These are phyloP conservation scores for Cephus sareptanus DNA, from an alignment of 2,888 invertebrate genomes.

Conservation along the genomic window DNA sequence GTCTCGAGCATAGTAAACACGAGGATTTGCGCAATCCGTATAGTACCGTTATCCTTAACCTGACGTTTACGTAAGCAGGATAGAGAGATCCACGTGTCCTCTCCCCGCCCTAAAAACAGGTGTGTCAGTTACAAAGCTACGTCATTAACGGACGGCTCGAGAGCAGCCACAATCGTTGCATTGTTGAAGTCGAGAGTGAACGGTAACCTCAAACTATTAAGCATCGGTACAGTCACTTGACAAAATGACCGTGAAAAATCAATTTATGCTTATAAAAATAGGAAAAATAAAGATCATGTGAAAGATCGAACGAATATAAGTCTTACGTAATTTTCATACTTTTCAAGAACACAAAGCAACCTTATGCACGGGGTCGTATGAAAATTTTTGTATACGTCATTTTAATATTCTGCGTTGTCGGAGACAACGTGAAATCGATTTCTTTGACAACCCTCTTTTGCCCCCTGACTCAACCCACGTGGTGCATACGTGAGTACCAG, in stretches of 20 bases:
- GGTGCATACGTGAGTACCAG: background rate
- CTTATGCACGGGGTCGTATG: background rate
- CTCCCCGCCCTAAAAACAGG: constrained; percentile 8
- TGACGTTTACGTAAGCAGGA: background rate
- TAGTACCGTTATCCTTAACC: background rate
- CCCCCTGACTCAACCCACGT: background rate
- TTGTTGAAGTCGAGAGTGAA: background rate
- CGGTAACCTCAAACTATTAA: background rate
- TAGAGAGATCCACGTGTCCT: constrained; percentile 8
- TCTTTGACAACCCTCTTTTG: background rate
- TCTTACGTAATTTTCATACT: no score
- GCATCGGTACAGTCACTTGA: background rate
- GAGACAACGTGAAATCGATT: background rate
- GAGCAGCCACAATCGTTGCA: background rate
- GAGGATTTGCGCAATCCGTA: background rate
- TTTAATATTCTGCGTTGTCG: background rate
- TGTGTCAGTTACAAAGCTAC: constrained; percentile 3
- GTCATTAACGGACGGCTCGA: background rate
- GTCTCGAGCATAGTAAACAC: background rate
- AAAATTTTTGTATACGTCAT: background rate
- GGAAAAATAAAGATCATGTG: no score
- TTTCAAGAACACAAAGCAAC: background rate
- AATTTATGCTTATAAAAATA: no score
- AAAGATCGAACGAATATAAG: no score
- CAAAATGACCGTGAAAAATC: background rate